Conservation (phyloP, 2,113 vertebrate genomes). For the Ceyx melanurus region DNA sequence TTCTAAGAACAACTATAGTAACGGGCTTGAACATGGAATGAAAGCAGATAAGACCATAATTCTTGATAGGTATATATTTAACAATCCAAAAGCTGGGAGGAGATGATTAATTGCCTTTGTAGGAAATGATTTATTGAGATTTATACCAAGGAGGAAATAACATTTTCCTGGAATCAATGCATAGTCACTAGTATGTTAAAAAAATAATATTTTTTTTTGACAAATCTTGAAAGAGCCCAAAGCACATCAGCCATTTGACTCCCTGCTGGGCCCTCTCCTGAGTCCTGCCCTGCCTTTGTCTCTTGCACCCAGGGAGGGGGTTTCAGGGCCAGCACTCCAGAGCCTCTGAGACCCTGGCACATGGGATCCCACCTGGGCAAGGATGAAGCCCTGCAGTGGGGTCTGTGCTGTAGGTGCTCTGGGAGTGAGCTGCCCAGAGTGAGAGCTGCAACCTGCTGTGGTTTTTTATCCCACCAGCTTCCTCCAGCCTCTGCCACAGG, state of each 20-base stretch:
- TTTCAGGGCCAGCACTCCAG: neutral
- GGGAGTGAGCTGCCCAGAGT: accelerated
- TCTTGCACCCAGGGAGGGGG: accelerated
- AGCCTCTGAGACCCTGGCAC: accelerated
- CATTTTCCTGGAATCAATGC: neutral
- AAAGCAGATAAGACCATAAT: neutral
- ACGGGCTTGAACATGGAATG: neutral
- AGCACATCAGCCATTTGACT: too few species aligned
- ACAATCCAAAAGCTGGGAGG: neutral
- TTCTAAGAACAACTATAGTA: neutral
- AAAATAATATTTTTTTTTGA: neutral
- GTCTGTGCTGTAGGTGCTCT: neutral
- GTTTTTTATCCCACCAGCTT: neutral
- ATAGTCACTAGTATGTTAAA: neutral
- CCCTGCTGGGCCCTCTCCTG: neutral
- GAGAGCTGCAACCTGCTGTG: accelerated
- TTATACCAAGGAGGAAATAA: neutral
- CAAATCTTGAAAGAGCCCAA: neutral
- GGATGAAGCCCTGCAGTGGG: accelerated
- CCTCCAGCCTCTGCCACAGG: neutral
- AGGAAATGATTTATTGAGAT: neutral
- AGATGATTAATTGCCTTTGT: neutral
- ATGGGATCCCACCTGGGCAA: accelerated
- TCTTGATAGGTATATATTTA: neutral
- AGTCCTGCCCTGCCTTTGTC: neutral